Evolutionary conservation across 2,113 vertebrate species (phyloP).

Genomic region (Bostrychus sinensis): DNA sequence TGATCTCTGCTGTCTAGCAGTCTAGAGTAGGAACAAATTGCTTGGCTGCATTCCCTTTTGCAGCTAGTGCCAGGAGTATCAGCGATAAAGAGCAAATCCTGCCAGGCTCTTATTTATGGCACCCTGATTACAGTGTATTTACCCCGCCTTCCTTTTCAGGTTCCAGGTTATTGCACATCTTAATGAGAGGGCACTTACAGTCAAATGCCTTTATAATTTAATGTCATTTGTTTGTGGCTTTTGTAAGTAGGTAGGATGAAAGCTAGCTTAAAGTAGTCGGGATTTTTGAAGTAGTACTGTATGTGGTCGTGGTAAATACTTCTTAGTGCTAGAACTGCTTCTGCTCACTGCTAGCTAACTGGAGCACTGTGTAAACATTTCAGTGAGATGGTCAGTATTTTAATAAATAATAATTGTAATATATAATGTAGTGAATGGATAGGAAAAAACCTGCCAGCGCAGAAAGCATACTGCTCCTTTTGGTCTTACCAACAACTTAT

Average conservation of each 20-base stretch:
- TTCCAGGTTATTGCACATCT: slow-evolving; percentile 29
- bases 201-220: slow-evolving; percentile 5
- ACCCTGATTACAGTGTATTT: slow-evolving; percentile 43
- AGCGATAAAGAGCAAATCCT: slow-evolving; percentile 23
- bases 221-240: neutral
- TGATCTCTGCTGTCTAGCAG: slow-evolving; percentile 60
- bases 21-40: slow-evolving; percentile 54
- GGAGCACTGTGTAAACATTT: neutral
- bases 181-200: slow-evolving; percentile 23
- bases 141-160: slow-evolving; percentile 33
- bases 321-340: neutral
- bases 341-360: neutral
- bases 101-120: slow-evolving; percentile 23
- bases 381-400: no score
- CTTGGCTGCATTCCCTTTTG: slow-evolving; percentile 51
- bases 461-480: no score
- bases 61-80: slow-evolving; percentile 28
- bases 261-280: neutral
- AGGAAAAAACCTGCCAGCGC: no score
- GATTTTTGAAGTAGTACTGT: neutral
- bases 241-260: neutral
- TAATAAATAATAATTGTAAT: no score
- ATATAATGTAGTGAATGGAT: no score
- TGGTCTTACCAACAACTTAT: no score
- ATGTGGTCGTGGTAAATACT: neutral